A percentile compares a stretch with the other conserved stretches of the same genome.
Evolutionary conservation across 2,888 invertebrate genomes (phyloP).

Genomic region (Sinohyriopsis cumingii): DNA sequence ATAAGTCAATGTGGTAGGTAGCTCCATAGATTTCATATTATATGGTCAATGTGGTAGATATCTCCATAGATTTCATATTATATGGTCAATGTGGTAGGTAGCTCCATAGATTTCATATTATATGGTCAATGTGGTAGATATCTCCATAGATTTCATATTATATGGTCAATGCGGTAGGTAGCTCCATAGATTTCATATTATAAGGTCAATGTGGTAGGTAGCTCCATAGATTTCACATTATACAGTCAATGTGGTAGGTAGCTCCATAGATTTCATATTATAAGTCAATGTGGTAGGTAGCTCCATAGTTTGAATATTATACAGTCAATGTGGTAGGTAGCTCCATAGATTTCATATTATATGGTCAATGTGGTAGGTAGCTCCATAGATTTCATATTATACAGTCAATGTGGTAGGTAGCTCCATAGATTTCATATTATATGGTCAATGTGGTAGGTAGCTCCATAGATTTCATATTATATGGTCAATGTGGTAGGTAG

Average conservation of each 20-base stretch:
- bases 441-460: slow-evolving; percentile 88
- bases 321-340: slow-evolving; percentile 88
- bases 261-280: no score
- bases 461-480: no score
- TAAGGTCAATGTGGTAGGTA: slow-evolving; percentile 88
- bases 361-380: slow-evolving; percentile 88
- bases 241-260: slow-evolving; percentile 88
- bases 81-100: slow-evolving; percentile 88
- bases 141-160: no score
- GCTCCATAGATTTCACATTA: no score
- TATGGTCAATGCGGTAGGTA: slow-evolving; percentile 88
- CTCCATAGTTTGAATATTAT: no score
- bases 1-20: slow-evolving; percentile 90
- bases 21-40: no score
- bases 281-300: slow-evolving; percentile 90
- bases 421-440: no score
- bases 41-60: slow-evolving; percentile 88
- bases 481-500: slow-evolving; percentile 88
- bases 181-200: no score
- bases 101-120: no score
- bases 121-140: slow-evolving; percentile 88
- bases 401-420: slow-evolving; percentile 88
- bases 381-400: no score
- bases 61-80: no score
- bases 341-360: no score